These are phyloP conservation scores for Alloscopus bannaensis DNA, from an alignment of 2,888 invertebrate genomes.

Conservation along the genomic window DNA sequence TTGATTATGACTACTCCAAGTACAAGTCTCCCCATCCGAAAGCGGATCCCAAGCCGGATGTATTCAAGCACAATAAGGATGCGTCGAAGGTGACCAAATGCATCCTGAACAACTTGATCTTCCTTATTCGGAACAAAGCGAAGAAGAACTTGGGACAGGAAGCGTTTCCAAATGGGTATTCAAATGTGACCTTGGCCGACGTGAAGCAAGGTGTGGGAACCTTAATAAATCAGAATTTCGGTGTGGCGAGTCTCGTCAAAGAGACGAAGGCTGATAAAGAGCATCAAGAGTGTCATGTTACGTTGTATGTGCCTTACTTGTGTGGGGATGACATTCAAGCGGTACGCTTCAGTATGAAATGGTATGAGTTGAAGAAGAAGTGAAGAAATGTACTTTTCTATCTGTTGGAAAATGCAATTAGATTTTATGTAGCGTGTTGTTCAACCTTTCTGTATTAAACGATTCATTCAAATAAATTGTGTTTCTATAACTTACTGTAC, in stretches of 20 bases:
- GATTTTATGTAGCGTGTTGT: too few relatives aligned
- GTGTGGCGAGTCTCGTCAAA: background rate
- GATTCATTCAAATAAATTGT: too few relatives aligned
- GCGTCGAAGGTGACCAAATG: background rate
- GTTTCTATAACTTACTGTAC: too few relatives aligned
- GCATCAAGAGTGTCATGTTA: constrained; percentile 32
- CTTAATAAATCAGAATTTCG: constrained; percentile 17
- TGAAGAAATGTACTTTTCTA: too few relatives aligned
- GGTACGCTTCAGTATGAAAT: constrained; percentile 42
- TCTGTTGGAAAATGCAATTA: too few relatives aligned
- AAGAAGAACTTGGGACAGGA: constrained; percentile 7
- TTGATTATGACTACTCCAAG: constrained; percentile 35
- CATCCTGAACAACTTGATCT: constrained; percentile 26
- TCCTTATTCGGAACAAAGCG: constrained; percentile 34
- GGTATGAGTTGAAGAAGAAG: too few relatives aligned
- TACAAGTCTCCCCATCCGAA: background rate
- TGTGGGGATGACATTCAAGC: constrained; percentile 13
- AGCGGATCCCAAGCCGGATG: background rate
- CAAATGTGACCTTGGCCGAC: constrained; percentile 8
- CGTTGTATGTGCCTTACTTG: constrained; percentile 36
- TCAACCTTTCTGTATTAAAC: too few relatives aligned
- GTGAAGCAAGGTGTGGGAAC: background rate
- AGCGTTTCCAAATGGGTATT: constrained; percentile 3
- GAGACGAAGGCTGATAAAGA: constrained; percentile 13
- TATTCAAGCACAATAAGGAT: background rate